Conservation (phyloP, 2,888 invertebrate genomes). For the Linnaemya tessellans region DNA sequence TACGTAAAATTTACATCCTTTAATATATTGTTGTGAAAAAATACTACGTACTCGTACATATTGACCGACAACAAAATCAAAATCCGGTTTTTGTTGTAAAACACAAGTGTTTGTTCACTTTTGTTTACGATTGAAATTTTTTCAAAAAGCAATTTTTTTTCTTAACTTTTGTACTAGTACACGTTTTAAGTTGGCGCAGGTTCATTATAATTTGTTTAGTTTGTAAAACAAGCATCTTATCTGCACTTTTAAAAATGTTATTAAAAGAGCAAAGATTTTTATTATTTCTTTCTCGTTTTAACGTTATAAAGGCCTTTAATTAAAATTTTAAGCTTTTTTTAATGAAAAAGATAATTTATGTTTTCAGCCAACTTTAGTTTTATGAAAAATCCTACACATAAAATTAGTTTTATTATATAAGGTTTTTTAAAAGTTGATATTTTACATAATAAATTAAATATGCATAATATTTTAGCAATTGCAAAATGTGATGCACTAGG, state of each 20-base stretch:
- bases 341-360: constrained; percentile 13
- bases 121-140: constrained; percentile 16
- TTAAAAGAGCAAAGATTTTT: constrained; percentile 30
- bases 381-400: constrained; percentile 35
- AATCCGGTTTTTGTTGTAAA: constrained; percentile 59
- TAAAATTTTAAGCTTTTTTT: constrained; percentile 23
- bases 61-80: not conserved
- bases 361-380: not conserved
- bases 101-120: constrained; percentile 60
- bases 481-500: not conserved
- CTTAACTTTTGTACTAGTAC: constrained; percentile 11
- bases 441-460: constrained; percentile 6
- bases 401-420: constrained; percentile 6
- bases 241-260: constrained; percentile 53
- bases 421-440: constrained; percentile 20
- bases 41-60: no score
- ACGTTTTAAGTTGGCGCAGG: not conserved
- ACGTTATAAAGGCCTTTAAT: constrained; percentile 37
- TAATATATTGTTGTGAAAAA: constrained; percentile 28
- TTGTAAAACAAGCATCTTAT: constrained; percentile 70
- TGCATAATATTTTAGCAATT: not conserved
- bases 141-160: constrained; percentile 5
- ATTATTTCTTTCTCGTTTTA: constrained; percentile 15
- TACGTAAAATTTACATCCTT: constrained; percentile 69
- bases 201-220: constrained; percentile 46